Conservation (phyloP, 37 sponge, comb jelly and placozoan species). For the Ephydatia muelleri region DNA sequence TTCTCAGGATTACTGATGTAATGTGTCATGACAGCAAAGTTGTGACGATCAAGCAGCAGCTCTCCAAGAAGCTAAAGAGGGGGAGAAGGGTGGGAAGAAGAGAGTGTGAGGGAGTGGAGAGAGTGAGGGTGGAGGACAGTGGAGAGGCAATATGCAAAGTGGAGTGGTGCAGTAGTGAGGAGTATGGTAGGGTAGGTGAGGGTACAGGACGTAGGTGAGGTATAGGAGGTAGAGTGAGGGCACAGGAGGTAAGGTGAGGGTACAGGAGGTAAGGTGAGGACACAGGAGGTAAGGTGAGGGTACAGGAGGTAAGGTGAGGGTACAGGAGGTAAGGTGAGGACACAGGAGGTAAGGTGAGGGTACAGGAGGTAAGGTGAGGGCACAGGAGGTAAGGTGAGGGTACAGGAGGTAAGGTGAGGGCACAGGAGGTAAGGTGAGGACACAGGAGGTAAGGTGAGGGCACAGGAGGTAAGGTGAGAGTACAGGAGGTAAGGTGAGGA, state of each 20-base stretch:
- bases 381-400: too few relatives aligned
- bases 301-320: too few relatives aligned
- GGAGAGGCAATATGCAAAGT: not conserved
- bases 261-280: not conserved
- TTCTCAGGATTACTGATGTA: slow-evolving; percentile 97
- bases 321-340: too few relatives aligned
- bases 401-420: too few relatives aligned
- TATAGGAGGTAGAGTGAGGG: too few relatives aligned
- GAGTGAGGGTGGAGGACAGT: not conserved
- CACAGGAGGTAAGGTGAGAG: too few relatives aligned
- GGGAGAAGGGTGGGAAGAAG: not conserved
- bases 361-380: too few relatives aligned
- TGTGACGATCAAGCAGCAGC: slow-evolving; percentile 94
- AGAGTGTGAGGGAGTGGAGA: slow-evolving; percentile 2
- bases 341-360: too few relatives aligned
- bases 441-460: too few relatives aligned
- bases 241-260: not conserved
- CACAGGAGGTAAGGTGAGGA: too few relatives aligned
- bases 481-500: too few relatives aligned
- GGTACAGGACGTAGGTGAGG: not conserved
- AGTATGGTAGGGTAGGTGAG: not conserved
- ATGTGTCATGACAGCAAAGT: slow-evolving; percentile 94
- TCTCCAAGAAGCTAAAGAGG: slow-evolving; percentile 89
- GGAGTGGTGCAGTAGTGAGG: not conserved
- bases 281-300: not conserved